phyloP scores from a whole-genome alignment of 2,888 invertebrate genomes.

The Gastracanthus pulcherrimus region DNA sequence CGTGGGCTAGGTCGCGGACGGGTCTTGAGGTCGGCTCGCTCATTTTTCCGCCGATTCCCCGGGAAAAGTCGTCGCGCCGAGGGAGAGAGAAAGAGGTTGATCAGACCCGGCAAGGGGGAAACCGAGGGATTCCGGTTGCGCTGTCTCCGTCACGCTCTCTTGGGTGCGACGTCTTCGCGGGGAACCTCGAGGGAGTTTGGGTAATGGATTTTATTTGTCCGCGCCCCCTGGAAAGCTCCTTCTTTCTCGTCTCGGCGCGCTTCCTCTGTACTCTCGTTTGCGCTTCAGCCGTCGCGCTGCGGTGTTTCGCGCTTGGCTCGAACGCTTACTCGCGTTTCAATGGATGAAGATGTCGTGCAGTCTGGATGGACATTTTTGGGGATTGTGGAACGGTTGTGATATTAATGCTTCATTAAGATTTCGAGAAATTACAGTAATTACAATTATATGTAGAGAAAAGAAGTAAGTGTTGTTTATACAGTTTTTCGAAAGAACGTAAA shows the following conservation, averaged over 20 bases:
- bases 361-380: no score
- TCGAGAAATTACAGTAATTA: no score
- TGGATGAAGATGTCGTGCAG: not conserved
- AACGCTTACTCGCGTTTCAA: no score
- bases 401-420: no score
- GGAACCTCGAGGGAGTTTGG: constrained; percentile 64
- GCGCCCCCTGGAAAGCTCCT: constrained; percentile 55
- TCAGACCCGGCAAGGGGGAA: constrained; percentile 56
- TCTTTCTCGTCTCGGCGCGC: constrained; percentile 2
- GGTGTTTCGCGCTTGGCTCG: no score
- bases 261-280: not conserved
- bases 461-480: no score
- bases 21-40: constrained; percentile 46
- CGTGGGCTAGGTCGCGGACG: constrained; percentile 29
- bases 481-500: no score
- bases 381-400: no score
- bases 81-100: constrained; percentile 51
- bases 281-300: not conserved
- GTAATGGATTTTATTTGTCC: constrained; percentile 77
- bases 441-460: no score
- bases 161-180: constrained; percentile 64
- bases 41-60: constrained; percentile 45
- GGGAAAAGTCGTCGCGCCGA: constrained; percentile 42
- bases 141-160: constrained; percentile 64
- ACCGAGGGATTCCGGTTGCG: constrained; percentile 71